Conservation (phyloP, 2,888 invertebrate genomes). For the Luffia ferchaultella region DNA sequence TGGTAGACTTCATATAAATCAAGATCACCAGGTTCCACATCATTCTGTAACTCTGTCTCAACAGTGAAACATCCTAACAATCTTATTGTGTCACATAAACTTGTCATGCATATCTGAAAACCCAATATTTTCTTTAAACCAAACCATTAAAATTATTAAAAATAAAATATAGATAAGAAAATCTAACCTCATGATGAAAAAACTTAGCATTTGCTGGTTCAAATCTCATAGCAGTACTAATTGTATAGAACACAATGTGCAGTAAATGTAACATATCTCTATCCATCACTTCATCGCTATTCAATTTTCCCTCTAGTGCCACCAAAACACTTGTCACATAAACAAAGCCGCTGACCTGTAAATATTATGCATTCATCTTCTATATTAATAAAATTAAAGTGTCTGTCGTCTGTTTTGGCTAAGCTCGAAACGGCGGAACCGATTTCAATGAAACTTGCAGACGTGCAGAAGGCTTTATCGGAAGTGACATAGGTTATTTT, state of each 20-base stretch:
- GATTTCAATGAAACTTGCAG: too few species aligned
- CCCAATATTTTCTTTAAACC: constrained; percentile 2
- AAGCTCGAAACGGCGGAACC: too few species aligned
- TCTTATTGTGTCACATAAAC: constrained; percentile 91
- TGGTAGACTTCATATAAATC: constrained; percentile 69
- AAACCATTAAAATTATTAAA: neutral
- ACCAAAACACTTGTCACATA: constrained; percentile 96
- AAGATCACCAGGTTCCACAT: constrained; percentile 43
- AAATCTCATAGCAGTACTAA: constrained; percentile 97
- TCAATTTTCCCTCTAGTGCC: constrained; percentile 86
- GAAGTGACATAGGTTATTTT: too few species aligned
- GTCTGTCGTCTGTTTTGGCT: too few species aligned
- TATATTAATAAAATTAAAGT: too few species aligned
- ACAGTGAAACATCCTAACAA: constrained; percentile 88
- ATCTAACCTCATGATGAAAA: constrained; percentile 92
- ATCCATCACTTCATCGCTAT: constrained; percentile 41
- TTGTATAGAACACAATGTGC: constrained; percentile 91
- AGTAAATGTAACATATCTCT: constrained; percentile 79
- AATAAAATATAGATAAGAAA: neutral
- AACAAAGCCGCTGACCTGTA: constrained; percentile 90
- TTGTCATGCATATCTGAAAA: constrained; percentile 87
- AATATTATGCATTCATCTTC: too few species aligned
- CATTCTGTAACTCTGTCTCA: constrained; percentile 51
- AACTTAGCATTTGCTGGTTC: constrained; percentile 99
- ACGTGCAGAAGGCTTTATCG: too few species aligned